Conservation (phyloP, 2,888 invertebrate genomes). For the Apamea anceps region DNA sequence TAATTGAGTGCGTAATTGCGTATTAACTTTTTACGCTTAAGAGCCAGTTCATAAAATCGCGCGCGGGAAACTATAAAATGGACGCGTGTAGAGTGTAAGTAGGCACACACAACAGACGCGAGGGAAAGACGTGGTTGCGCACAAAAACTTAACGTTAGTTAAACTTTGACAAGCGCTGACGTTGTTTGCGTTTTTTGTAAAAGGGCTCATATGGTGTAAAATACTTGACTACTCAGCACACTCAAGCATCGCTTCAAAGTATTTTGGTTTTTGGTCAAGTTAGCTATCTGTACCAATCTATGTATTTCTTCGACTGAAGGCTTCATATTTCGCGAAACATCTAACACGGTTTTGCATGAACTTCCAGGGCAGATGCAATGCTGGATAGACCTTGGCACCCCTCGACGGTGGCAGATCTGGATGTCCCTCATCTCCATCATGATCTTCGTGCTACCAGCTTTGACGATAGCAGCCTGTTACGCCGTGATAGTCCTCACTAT, state of each 20-base stretch:
- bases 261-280: background rate
- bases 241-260: background rate
- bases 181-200: too few relatives aligned
- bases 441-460: conserved; percentile 95
- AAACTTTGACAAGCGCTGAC: background rate
- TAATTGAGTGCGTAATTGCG: background rate
- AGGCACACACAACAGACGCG: too few relatives aligned
- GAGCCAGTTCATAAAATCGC: background rate
- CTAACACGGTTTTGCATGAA: background rate
- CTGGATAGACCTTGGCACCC: conserved; percentile 95
- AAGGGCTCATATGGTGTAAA: too few relatives aligned
- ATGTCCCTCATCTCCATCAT: conserved; percentile 95
- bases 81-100: background rate
- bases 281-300: too few relatives aligned
- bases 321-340: background rate
- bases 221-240: background rate
- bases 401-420: conserved; percentile 96
- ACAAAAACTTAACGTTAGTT: background rate
- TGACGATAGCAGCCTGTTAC: conserved; percentile 97
- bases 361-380: conserved; percentile 93
- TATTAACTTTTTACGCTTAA: background rate
- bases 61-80: background rate
- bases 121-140: background rate
- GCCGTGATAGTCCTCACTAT: conserved; percentile 97
- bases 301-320: background rate